These are phyloP conservation scores for Phyllotreta cruciferae DNA, from an alignment of 2,888 invertebrate species.

Conservation along the genomic window DNA sequence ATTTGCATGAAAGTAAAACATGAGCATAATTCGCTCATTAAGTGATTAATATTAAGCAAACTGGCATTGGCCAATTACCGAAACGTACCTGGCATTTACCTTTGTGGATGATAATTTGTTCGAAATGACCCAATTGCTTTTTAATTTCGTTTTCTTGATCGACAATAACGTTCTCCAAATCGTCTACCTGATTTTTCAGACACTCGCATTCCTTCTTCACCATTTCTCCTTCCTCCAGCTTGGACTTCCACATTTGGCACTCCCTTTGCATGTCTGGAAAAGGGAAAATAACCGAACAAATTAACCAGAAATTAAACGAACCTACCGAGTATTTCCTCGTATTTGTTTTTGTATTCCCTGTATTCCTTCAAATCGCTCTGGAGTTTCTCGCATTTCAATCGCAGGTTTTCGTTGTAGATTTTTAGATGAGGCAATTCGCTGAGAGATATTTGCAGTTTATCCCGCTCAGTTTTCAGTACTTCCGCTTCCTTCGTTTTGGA, in stretches of 20 bases:
- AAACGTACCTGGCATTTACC: slow-evolving; percentile 53
- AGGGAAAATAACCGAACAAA: neutral
- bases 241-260: slow-evolving; percentile 47
- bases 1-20: neutral
- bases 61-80: neutral
- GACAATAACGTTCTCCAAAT: slow-evolving; percentile 64
- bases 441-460: slow-evolving; percentile 45
- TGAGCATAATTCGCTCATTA: no score
- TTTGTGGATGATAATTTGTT: slow-evolving; percentile 56
- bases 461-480: slow-evolving; percentile 53
- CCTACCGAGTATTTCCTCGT: neutral
- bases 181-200: slow-evolving; percentile 63
- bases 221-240: slow-evolving; percentile 48
- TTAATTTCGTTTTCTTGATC: slow-evolving; percentile 68
- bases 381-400: slow-evolving; percentile 44
- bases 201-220: slow-evolving; percentile 61
- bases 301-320: neutral
- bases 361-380: slow-evolving; percentile 36
- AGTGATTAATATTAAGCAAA: no score
- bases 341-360: neutral
- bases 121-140: slow-evolving; percentile 63
- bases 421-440: slow-evolving; percentile 52
- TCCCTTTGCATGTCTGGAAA: slow-evolving; percentile 46
- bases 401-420: slow-evolving; percentile 47
- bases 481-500: slow-evolving; percentile 50